Conservation (phyloP, 2,888 invertebrate genomes). For the Acanthosepion esculentum region DNA sequence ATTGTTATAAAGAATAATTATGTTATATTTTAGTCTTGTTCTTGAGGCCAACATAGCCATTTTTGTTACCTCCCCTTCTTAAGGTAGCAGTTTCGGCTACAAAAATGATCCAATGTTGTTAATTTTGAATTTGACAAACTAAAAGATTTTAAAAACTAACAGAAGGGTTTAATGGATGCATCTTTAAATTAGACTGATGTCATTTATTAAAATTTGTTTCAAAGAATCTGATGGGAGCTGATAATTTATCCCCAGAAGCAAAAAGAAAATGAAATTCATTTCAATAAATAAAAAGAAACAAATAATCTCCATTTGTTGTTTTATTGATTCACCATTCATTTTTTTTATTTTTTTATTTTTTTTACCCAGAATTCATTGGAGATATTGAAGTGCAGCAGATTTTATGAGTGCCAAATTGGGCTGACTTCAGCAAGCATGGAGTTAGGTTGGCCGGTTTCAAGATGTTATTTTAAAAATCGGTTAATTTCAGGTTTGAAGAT, state of each 20-base stretch:
- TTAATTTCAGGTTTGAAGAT: no score
- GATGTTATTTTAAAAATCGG: no score
- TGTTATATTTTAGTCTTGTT: no score
- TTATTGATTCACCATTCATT: neutral
- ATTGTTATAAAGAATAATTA: no score
- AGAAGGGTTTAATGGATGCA: neutral
- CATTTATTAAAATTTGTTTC: neutral
- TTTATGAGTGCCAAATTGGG: no score
- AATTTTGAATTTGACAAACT: neutral
- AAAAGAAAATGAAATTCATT: neutral
- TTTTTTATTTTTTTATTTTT: no score
- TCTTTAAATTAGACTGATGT: neutral
- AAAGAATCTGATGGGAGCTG: neutral
- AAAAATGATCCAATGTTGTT: neutral
- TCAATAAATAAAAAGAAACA: slow-evolving; percentile 14
- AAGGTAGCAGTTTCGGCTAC: neutral
- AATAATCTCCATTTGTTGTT: neutral
- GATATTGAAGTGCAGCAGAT: no score
- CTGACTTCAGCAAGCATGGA: no score
- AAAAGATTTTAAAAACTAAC: neutral
- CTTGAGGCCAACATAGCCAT: no score
- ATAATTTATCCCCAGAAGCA: neutral
- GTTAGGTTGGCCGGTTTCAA: no score
- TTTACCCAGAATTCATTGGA: no score
- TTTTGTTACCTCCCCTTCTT: neutral